Conservation (phyloP, 2,797 vertebrate genomes). For the Eremophila alpestris region DNA sequence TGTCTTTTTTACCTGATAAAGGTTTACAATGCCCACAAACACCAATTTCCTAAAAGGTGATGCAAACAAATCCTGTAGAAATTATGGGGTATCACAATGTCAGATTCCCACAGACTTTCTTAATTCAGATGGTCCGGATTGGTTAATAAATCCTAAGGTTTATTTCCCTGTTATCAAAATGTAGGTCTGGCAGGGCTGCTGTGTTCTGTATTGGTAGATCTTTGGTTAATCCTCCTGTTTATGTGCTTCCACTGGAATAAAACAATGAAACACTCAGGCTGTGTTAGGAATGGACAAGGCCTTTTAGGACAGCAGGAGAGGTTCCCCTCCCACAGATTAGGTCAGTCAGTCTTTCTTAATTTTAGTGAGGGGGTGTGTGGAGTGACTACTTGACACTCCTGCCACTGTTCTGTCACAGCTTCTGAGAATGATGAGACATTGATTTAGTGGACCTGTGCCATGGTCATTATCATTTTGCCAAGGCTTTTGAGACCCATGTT, state of each 20-base stretch:
- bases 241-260: not conserved
- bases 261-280: not conserved
- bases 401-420: not conserved
- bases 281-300: not conserved
- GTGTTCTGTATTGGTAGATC: rapidly evolving
- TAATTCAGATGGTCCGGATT: not conserved
- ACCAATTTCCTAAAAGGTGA: not conserved
- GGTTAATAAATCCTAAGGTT: not conserved
- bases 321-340: not conserved
- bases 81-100: not conserved
- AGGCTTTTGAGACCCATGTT: not conserved
- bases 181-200: not conserved
- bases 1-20: not conserved
- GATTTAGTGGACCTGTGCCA: not conserved
- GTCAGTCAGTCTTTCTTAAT: not conserved
- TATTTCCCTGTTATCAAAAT: not conserved
- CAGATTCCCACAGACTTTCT: not conserved
- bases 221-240: not conserved
- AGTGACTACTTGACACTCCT: not conserved
- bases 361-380: not conserved
- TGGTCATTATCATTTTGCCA: not conserved
- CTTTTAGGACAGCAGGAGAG: not conserved
- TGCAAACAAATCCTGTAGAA: not conserved
- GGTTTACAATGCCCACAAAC: not conserved
- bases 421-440: not conserved